Evolutionary conservation across 2,888 invertebrate genomes (phyloP), one percentile per base, ranked within the genome.

Genomic region (Oeneis ivallda): DNA sequence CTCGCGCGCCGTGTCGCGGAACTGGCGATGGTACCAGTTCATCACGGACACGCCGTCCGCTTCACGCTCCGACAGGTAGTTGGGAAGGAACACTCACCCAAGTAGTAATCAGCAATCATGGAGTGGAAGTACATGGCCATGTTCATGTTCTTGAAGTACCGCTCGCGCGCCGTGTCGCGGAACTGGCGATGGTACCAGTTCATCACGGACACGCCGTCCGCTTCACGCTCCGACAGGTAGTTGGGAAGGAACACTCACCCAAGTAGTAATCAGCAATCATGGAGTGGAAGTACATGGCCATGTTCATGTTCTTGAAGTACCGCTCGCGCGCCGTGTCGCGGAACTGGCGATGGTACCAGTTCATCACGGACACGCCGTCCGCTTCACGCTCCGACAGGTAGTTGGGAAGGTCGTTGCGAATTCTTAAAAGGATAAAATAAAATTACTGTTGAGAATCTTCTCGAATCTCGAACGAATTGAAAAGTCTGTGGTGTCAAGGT

Each of bases 171-270:
- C 0, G 99, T 95, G 79, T 98, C 98, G 1, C 98, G 93, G 87
- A 99, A 99, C 87, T 99, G 98, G 63, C 98, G 93, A 83, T 99
- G 99, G 83, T 98, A 99, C 99, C 99, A 99, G 88, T 98, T 98
- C 93, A 99, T 95, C 1, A 99, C 99, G 76, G 97, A 98, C 0
- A 99, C 98, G 0, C 99, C 99, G 77, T 99, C 99, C 0, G 99
- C 99, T 80, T 99, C 99, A 6, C 99, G 93, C 85, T 99, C 99
- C 2, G 98, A 97, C 60, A 99, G 89, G 82, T 99, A 99, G n/a
- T n/a, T n/a, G n/a, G n/a, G 99, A 2, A 34, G 11, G 5, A 50
- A 45, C 17, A 59, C 72, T 71, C 68, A 92, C 99, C 99, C 26
- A 99, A 92, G 83, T 98, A 99, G 82, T 99, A 99, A 87, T 99